phyloP scores from a whole-genome alignment of 2,113 vertebrate species.

The Carollia perspicillata region DNA sequence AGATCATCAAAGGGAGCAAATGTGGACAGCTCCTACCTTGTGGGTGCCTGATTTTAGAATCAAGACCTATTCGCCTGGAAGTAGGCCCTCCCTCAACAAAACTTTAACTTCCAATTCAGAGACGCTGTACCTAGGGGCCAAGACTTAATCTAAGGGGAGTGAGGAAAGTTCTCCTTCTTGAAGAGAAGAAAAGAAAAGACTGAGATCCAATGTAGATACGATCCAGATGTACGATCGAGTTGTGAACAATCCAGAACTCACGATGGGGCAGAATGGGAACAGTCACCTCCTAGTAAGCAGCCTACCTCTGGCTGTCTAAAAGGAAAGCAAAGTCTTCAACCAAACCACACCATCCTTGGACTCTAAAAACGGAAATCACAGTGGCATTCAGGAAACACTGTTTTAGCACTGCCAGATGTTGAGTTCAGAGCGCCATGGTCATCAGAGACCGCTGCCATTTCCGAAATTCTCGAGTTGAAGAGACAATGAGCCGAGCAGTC shows the following conservation, averaged over 20 bases:
- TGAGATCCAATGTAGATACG: neutral
- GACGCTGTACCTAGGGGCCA: neutral
- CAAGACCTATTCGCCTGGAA: neutral
- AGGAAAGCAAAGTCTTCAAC: neutral
- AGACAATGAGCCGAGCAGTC: neutral
- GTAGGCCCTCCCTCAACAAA: neutral
- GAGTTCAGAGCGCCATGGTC: neutral
- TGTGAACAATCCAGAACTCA: neutral
- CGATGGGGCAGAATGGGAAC: neutral
- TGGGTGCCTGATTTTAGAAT: neutral
- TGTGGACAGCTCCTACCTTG: neutral
- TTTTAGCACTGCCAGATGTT: neutral
- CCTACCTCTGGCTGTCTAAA: neutral
- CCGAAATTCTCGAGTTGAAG: neutral
- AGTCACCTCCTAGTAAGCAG: neutral
- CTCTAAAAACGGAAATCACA: neutral
- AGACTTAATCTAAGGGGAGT: neutral
- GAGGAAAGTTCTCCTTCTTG: neutral
- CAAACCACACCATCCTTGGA: neutral
- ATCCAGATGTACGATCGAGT: neutral
- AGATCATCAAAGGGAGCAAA: neutral
- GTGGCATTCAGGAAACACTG: neutral
- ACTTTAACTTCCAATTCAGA: neutral
- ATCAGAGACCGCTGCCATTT: neutral
- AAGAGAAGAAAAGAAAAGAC: neutral